These are phyloP conservation scores for Pelecanoides urinatrix DNA, from an alignment of 2,113 vertebrate genomes.

Conservation along the genomic window DNA sequence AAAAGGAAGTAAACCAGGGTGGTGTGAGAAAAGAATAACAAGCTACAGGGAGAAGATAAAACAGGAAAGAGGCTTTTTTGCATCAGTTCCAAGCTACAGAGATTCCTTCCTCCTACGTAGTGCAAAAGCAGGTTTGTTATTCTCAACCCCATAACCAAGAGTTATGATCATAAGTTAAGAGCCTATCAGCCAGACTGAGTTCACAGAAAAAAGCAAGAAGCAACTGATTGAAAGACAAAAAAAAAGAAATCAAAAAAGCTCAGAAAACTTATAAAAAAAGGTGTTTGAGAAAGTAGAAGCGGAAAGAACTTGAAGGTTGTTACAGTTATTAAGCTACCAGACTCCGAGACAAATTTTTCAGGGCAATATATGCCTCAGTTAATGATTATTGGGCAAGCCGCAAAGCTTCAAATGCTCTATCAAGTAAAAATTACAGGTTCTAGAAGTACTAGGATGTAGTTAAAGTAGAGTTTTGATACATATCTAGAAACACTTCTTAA, in stretches of 20 bases:
- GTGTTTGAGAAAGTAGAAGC: not conserved
- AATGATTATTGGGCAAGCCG: not conserved
- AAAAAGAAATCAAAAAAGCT: not conserved
- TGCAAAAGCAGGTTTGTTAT: not conserved
- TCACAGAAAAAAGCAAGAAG: not conserved
- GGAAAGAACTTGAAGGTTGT: not conserved
- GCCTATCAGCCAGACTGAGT: not conserved
- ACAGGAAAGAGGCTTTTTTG: not conserved
- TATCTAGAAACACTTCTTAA: not conserved
- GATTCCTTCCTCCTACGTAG: not conserved
- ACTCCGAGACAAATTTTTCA: not conserved
- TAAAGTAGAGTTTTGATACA: not conserved
- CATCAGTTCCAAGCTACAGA: not conserved
- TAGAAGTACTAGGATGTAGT: not conserved
- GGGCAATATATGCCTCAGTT: not conserved
- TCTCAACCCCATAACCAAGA: not conserved
- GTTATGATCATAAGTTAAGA: not conserved
- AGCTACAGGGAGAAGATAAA: not conserved
- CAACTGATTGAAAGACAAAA: not conserved
- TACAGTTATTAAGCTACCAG: not conserved
- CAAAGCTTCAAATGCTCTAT: not conserved
- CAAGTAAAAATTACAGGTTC: not conserved
- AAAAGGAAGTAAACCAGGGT: not conserved
- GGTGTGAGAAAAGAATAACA: not conserved
- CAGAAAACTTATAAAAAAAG: not conserved